Evolutionary conservation across 2,888 invertebrate genomes (phyloP).

Genomic region (Chromoteleia sp.): DNA sequence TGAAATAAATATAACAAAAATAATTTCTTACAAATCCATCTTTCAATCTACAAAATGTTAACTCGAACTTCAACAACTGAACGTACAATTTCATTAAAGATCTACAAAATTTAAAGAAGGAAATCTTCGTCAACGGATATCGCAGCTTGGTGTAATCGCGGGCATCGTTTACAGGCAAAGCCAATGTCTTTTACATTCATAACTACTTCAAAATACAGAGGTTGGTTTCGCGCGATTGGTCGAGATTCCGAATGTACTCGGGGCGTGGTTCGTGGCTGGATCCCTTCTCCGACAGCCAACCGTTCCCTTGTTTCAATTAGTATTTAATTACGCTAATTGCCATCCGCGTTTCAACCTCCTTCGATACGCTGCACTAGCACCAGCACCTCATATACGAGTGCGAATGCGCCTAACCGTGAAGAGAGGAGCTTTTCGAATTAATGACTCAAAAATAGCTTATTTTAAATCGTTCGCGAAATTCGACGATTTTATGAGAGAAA

Average conservation of each 20-base stretch:
- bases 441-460: constrained; percentile 59
- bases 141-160: constrained; percentile 44
- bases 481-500: background rate
- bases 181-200: constrained; percentile 45
- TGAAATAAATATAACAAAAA: no score
- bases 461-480: constrained; percentile 13
- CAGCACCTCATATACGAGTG: constrained; percentile 48
- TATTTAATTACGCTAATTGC: constrained; percentile 83
- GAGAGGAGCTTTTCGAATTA: constrained; percentile 58
- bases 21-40: no score
- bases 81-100: no score
- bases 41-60: no score
- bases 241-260: constrained; percentile 62
- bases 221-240: constrained; percentile 67
- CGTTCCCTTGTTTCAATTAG: constrained; percentile 81
- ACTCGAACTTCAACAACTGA: no score
- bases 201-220: constrained; percentile 53
- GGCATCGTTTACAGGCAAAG: constrained; percentile 38
- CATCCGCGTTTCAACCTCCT: constrained; percentile 74
- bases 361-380: constrained; percentile 72
- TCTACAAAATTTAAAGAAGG: no score
- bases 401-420: constrained; percentile 65
- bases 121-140: constrained; percentile 32
- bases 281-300: constrained; percentile 74
- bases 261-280: constrained; percentile 68